Percentiles rank a stretch among this genome's conserved stretches.
These are phyloP conservation scores for Anastatus disparis DNA, from an alignment of 1,140 invertebrate species.

Conservation along the genomic window DNA sequence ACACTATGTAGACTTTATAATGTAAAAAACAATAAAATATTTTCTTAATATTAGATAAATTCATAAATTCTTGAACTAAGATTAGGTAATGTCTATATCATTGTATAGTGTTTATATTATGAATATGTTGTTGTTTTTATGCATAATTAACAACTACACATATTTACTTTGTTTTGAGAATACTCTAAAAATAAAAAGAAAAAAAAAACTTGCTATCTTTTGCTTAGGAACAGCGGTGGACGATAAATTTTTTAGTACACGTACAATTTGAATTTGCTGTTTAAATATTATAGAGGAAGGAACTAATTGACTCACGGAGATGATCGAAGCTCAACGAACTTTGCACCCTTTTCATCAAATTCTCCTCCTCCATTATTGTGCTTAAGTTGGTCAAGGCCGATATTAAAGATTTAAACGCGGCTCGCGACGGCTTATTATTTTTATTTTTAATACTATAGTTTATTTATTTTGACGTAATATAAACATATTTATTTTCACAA, in stretches of 20 bases:
- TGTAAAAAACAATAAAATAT: conserved; percentile 57
- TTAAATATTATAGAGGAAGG: conserved; percentile 2
- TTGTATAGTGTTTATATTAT: neutral
- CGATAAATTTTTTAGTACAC: conserved; percentile 36
- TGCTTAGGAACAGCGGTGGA: conserved; percentile 48
- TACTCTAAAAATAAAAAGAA: conserved; percentile 38
- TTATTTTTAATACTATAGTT: too few species aligned
- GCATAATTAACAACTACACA: too few species aligned
- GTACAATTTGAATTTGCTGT: neutral
- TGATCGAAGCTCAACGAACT: neutral
- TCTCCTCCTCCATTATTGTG: conserved; percentile 14
- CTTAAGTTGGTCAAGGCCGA: conserved; percentile 21
- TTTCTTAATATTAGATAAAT: conserved; percentile 51
- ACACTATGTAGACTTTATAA: conserved; percentile 62
- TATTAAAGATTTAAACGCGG: conserved; percentile 4
- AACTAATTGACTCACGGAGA: neutral
- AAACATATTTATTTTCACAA: neutral
- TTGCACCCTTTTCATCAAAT: neutral
- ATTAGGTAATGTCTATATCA: neutral
- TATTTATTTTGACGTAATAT: neutral
- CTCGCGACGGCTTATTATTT: neutral
- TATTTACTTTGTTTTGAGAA: too few species aligned
- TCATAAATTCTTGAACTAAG: conserved; percentile 24
- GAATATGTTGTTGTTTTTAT: neutral
- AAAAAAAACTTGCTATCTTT: conserved; percentile 38